Base-by-base conservation (phyloP, 1,140 invertebrate genomes). In the Cecropterus lyciades region DNA sequence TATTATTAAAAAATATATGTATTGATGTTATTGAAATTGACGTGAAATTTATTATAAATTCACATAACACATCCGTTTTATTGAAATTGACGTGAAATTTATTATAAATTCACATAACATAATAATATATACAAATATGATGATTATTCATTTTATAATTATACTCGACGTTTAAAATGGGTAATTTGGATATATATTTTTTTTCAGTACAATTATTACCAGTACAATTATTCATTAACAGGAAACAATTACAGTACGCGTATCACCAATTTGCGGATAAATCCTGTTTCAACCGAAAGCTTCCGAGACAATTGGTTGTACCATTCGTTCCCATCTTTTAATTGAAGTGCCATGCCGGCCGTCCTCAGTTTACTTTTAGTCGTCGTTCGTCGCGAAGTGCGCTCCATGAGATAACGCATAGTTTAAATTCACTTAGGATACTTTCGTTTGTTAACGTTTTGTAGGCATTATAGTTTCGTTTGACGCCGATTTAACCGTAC, bases 241-340 rank as follows among this genome's bases (percentile, higher is more conserved):
- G 3, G 37, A 42, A 62, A 27, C 17, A 51, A 42, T 62, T 49
- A 17, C 17, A 45, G 30, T 60, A 20, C 16, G 3, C 59, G 17
- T n/a, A 63, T 51, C 45, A 16, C 45, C 45, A 13, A 14, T 49
- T 49, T 70, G 78, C 86, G 77, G 85, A 83, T 88, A 83, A 79
- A 92, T 89, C 87, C 89, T 89, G 89, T 92, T 92, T 66, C n/a
- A 90, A 90, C 87, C 80, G 80, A 87, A 85, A 86, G 76, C 70
- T 84, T 75, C 68, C 67, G 70, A 71, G 70, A 80, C 73, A 72
- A 83, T 82, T 75, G 76, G 76, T 78, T 72, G 75, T 67, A 79
- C 70, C 73, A 85, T 83, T 80, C 70, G 70, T 70, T 72, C 52
- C 69, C 70, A 70, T 80, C 75, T 80, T 79, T 85, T 85, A 89